Percentiles rank a stretch among this genome's conserved stretches.
These are phyloP conservation scores for Gymnocypris eckloni DNA, from an alignment of 2,797 vertebrate species.

Conservation along the genomic window DNA sequence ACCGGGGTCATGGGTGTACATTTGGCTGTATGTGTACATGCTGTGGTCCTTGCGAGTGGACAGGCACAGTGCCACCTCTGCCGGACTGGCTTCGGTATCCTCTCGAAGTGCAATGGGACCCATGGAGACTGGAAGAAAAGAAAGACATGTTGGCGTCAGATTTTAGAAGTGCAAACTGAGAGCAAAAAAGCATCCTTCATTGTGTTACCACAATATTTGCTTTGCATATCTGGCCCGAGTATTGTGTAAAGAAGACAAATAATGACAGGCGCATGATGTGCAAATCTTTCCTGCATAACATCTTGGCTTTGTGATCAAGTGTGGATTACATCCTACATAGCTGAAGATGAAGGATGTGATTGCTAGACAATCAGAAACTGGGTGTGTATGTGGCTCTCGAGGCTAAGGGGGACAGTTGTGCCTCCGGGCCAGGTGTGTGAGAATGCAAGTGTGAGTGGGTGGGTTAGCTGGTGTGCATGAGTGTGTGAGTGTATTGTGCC, in stretches of 20 bases:
- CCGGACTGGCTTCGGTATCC: conserved; percentile 75
- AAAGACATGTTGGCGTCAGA: not conserved
- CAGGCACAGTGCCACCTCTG: conserved; percentile 75
- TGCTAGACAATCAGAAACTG: conserved; percentile 51
- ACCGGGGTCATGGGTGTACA: conserved; percentile 29
- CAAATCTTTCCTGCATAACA: conserved; percentile 8
- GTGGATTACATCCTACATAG: conserved; percentile 22
- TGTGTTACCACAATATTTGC: not conserved
- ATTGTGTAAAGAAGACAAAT: not conserved
- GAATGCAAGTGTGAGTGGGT: conserved; percentile 49
- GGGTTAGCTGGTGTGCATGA: conserved; percentile 38
- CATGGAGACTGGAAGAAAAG: conserved; percentile 36
- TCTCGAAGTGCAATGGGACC: conserved; percentile 62
- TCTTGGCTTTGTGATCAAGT: conserved; percentile 4
- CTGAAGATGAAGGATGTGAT: conserved; percentile 29
- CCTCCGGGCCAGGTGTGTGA: conserved; percentile 57
- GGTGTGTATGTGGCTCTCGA: conserved; percentile 39
- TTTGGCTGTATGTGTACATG: conserved; percentile 51
- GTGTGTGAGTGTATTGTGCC: conserved; percentile 60
- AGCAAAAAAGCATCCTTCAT: not conserved
- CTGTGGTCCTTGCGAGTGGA: conserved; percentile 62
- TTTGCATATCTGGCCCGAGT: not conserved
- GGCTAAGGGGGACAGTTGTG: conserved; percentile 58
- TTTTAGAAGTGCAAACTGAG: not conserved
- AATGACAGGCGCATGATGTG: conserved; percentile 4